Evolutionary conservation across 2,113 vertebrate genomes (phyloP).

Genomic region (Trematomus loennbergii): DNA sequence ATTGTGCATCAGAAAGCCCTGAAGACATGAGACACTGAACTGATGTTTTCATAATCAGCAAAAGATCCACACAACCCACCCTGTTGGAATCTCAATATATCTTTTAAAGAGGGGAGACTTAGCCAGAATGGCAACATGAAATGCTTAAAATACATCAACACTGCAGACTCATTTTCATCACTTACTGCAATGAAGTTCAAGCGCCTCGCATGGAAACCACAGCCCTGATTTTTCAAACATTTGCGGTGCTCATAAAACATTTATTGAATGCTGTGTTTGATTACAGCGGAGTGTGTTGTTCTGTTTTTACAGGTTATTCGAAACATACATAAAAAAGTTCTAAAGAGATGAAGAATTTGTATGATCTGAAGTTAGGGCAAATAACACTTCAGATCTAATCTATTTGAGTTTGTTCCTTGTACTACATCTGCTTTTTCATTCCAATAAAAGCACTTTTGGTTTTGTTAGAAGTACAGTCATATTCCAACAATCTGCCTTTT

Average conservation of each 20-base stretch:
- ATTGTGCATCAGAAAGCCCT: background rate
- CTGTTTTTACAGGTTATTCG: background rate
- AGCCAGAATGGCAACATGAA: background rate
- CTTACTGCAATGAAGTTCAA: background rate
- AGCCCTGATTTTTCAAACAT: background rate
- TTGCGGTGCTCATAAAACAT: background rate
- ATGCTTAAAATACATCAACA: background rate
- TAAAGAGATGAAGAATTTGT: too few relatives aligned
- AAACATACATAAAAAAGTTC: background rate
- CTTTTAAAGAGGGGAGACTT: background rate
- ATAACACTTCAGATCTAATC: background rate
- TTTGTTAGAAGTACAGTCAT: background rate
- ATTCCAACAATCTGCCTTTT: background rate
- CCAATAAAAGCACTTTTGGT: background rate
- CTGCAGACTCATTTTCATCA: background rate
- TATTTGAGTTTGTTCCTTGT: background rate
- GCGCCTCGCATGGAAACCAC: background rate
- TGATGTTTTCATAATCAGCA: constrained; percentile 1
- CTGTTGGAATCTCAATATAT: too few relatives aligned
- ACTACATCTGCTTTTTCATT: background rate
- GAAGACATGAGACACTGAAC: constrained; percentile 25
- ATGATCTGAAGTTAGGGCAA: background rate
- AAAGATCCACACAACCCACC: constrained; percentile 4
- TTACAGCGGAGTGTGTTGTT: background rate
- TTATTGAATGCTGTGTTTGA: background rate